Percentiles rank a stretch among this genome's conserved stretches.
Evolutionary conservation across 2,113 vertebrate genomes (phyloP).

Genomic region (Casuarius casuarius): DNA sequence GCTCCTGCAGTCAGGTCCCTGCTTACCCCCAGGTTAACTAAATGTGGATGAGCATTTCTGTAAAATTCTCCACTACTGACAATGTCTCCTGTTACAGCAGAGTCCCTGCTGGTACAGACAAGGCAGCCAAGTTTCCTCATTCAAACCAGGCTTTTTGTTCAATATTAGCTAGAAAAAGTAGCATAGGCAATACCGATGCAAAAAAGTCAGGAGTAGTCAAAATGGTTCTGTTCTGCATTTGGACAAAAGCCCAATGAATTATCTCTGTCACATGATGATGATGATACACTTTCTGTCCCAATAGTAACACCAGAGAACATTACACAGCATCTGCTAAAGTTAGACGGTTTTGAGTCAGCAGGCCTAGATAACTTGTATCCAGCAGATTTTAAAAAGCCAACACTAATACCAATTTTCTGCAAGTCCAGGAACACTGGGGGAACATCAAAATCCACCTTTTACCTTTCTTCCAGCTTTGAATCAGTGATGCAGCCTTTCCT

Average conservation of each 20-base stretch:
- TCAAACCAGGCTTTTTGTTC: not conserved
- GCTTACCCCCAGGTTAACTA: not conserved
- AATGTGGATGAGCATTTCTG: not conserved
- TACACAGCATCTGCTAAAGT: not conserved
- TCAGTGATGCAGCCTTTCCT: not conserved
- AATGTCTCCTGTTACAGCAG: not conserved
- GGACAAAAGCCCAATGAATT: not conserved
- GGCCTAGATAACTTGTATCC: slow-evolving; percentile 14
- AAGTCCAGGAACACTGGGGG: not conserved
- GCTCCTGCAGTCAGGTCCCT: not conserved
- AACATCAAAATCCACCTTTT: slow-evolving; percentile 26
- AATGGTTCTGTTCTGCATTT: not conserved
- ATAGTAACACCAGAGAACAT: not conserved
- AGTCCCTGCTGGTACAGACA: not conserved
- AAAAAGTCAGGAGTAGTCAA: not conserved
- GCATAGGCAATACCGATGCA: not conserved
- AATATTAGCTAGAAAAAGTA: not conserved
- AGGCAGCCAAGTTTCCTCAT: not conserved
- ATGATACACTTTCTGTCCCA: not conserved
- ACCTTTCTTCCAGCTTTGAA: not conserved
- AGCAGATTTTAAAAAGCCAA: not conserved
- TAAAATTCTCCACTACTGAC: not conserved
- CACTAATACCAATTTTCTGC: not conserved
- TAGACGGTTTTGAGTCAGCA: slow-evolving; percentile 1
- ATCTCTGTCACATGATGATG: not conserved